Percentiles rank a stretch among this genome's conserved stretches.
Evolutionary conservation across 1,140 invertebrate species (phyloP).

Genomic region (Drosophila bocqueti): DNA sequence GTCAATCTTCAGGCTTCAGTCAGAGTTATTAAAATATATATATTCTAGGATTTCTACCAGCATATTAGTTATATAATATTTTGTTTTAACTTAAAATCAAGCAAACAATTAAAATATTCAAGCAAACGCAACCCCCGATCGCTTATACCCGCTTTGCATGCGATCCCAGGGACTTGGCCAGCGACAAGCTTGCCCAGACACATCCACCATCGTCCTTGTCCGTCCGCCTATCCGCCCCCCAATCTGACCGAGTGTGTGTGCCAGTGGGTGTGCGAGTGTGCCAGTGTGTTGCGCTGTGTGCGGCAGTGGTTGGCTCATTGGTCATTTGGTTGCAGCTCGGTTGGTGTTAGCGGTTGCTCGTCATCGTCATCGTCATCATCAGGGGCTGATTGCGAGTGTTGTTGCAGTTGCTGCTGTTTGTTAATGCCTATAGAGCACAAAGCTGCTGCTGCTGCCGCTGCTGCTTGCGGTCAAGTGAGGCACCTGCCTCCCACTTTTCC

Average conservation of each 20-base stretch:
- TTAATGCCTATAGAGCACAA: slow-evolving; percentile 63
- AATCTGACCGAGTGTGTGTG: not conserved
- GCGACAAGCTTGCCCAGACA: slow-evolving; percentile 57
- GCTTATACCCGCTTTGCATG: not conserved
- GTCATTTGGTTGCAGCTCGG: slow-evolving; percentile 76
- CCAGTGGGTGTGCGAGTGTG: slow-evolving; percentile 1
- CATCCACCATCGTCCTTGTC: slow-evolving; percentile 10
- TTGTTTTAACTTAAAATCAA: not conserved
- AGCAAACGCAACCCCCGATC: not conserved
- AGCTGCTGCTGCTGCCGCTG: slow-evolving; percentile 22
- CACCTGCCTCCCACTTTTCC: slow-evolving; percentile 38
- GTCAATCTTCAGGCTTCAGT: too few relatives aligned
- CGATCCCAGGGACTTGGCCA: not conserved
- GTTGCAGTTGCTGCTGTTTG: slow-evolving; percentile 47
- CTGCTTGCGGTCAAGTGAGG: slow-evolving; percentile 35
- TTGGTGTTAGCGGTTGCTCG: slow-evolving; percentile 72
- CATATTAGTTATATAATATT: not conserved
- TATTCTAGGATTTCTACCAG: too few relatives aligned
- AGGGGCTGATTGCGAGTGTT: slow-evolving; percentile 68
- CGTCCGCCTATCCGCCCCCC: slow-evolving; percentile 6
- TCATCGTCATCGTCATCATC: slow-evolving; percentile 62
- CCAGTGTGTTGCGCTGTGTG: slow-evolving; percentile 16
- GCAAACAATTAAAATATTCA: not conserved
- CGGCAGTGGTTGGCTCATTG: slow-evolving; percentile 75
- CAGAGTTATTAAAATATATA: too few relatives aligned